Evolutionary conservation across 1,140 invertebrate genomes (phyloP).

Genomic region (Sitophilus oryzae): DNA sequence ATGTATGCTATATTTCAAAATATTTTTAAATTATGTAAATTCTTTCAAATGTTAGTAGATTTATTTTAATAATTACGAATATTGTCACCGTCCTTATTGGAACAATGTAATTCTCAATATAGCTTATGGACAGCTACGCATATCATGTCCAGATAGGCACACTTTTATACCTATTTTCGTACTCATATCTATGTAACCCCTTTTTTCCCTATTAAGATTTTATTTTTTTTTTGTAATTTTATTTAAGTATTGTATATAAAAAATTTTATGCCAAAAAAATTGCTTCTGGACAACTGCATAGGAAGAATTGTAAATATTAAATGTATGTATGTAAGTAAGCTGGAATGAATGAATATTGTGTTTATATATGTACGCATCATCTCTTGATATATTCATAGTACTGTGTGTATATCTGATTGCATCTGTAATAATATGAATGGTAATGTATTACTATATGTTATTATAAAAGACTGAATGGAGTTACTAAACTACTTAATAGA

Average conservation of each 20-base stretch:
- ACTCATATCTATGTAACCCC: conserved; percentile 9
- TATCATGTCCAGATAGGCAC: conserved; percentile 32
- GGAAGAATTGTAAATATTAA: conserved; percentile 41
- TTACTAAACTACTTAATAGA: conserved; percentile 43
- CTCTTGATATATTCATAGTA: conserved; percentile 44
- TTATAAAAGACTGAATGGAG: conserved; percentile 48
- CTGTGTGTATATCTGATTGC: conserved; percentile 44
- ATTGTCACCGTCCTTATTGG: conserved; percentile 39
- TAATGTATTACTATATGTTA: conserved; percentile 46
- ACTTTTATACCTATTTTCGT: conserved; percentile 19
- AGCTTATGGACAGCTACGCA: conserved; percentile 36
- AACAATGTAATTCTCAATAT: conserved; percentile 32
- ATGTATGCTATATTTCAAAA: conserved; percentile 10
- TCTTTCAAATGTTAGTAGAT: conserved; percentile 1
- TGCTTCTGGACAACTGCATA: conserved; percentile 39
- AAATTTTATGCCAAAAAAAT: conserved; percentile 33
- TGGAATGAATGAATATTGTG: conserved; percentile 29
- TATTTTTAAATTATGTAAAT: conserved; percentile 6
- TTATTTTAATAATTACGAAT: conserved; percentile 12
- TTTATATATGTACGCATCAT: conserved; percentile 40
- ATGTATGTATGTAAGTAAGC: conserved; percentile 38
- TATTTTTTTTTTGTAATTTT: conserved; percentile 18
- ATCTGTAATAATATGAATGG: conserved; percentile 46
- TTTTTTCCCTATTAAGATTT: too few species aligned
- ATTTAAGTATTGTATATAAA: conserved; percentile 31